Base-by-base conservation (phyloP, 2,113 vertebrate genomes). In the Ciconia boyciana region DNA sequence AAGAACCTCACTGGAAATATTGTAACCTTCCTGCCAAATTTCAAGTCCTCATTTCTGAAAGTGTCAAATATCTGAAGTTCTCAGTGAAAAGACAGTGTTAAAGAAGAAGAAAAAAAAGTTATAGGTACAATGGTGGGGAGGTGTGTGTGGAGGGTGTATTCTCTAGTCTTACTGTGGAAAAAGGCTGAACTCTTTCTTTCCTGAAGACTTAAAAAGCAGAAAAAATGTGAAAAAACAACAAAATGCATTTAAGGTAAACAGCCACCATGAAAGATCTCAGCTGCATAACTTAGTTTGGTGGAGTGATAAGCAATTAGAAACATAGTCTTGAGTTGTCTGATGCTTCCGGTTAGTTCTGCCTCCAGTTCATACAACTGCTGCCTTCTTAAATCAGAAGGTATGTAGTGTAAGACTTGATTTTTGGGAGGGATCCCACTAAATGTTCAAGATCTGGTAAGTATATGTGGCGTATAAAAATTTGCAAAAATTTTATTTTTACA, bases 401-500 rank as follows among this genome's bases (percentile, higher is more conserved):
- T 4, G 16, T 65, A 36, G 13, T 51, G 5, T 32, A 77, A 65
- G 28, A 43, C 21, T 41, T 65, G 8, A 44, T 65, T 86, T 86
- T 65, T 64, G n/a, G 1, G 8, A 65, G 75, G 48, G 8, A 61
- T 65, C 28, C 26, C 26, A 44, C 10, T 79, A 49, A 36, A 22
- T 76, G 16, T 13, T 78, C 32, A 78, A 32, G 25, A 69, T 75
- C 3, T 36, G 10, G 4, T 82, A 87, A 48, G 11, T 74, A 20
- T 32, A 13, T 39, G 5, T 44, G 4, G 6, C 34, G 82, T 82
- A 57, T 61, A 79, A 82, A 86, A 55, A 49, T 9, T 22, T 55
- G 15, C 13, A 32, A 39, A 39, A 39, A 39, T 39, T 39, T 39
- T 91, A 64, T 97, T 97, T 97, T 96, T 93, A 70, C 98, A 99